Percentiles rank a stretch among this genome's conserved stretches.
These are phyloP conservation scores for Propithecus coquereli DNA, from an alignment of 2,113 vertebrate genomes.

Conservation along the genomic window DNA sequence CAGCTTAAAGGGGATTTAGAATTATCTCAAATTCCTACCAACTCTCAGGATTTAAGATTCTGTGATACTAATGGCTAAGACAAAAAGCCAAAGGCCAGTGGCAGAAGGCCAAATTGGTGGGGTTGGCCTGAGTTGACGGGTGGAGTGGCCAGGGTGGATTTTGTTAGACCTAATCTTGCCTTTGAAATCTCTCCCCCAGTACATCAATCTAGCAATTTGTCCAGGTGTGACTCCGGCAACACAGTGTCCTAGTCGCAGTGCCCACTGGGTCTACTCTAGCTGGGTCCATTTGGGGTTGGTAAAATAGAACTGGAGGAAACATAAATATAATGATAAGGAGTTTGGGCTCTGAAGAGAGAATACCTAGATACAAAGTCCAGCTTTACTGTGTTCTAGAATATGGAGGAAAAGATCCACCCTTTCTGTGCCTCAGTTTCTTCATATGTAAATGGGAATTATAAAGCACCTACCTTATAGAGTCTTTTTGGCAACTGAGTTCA, in stretches of 20 bases:
- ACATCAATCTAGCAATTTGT: fast-evolving
- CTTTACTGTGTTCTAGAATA: not conserved
- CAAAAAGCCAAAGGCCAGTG: not conserved
- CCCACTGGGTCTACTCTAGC: fast-evolving
- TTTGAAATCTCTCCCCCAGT: not conserved
- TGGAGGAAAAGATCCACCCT: not conserved
- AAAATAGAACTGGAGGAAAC: not conserved
- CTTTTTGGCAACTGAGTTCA: not conserved
- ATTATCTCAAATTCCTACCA: slow-evolving; percentile 13
- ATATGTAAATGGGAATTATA: not conserved
- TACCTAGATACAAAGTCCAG: not conserved
- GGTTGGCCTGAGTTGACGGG: not conserved
- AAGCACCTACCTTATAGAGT: not conserved
- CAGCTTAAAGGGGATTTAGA: slow-evolving; percentile 4
- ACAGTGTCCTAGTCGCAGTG: too few relatives aligned
- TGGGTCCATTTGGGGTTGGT: not conserved
- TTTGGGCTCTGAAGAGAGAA: not conserved
- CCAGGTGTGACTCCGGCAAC: too few relatives aligned
- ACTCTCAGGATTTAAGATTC: not conserved
- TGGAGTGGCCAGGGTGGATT: not conserved
- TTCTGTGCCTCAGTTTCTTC: not conserved
- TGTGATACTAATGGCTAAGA: not conserved
- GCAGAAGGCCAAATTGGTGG: not conserved
- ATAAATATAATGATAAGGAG: not conserved
- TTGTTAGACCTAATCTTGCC: not conserved